Base-by-base conservation (phyloP, 2,797 vertebrate species). In the Chaenodraco wilsoni region DNA sequence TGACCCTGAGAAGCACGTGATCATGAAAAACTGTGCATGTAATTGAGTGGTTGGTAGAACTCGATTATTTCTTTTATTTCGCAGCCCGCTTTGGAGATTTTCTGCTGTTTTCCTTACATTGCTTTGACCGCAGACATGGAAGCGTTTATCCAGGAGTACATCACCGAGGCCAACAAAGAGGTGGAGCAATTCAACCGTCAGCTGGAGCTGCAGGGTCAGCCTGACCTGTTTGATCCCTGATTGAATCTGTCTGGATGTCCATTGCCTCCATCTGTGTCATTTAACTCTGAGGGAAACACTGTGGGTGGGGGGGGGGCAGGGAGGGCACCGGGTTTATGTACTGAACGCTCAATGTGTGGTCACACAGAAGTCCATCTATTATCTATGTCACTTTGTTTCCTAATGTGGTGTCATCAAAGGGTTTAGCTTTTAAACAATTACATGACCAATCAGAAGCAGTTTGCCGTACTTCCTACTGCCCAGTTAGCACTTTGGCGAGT, bases 161-260 rank as follows among this genome's bases (percentile, higher is more conserved):
- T 99, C 62, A 91, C 95, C 16, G 96, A 97, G 86, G 95, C 93
- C 86, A 98, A 99, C 94, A 91, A 94, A 74, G 96, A 98, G 78
- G 97, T 99, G 0, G 97, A 98, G 82, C 92, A 86, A 7, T 98
- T 97, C 92, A 99, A 99, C 93, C 91, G 78, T 13, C 96, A 98
- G 76, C 91, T 98, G 91, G 97, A 99, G 65, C 95, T 96, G 81
- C 96, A 96, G 87, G 94, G 91, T 3, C 94, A 96, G 70, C 93
- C 95, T 0, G 97, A 99, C 87, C 95, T 99, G 84, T 99, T 99
- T 67, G 97, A 97, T 80, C 92, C 88, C 0, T 93, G 92, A 87
- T 79, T 76, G 72, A 74, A 64, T 69, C 79, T 46, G 48, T 66
- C 27, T 65, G 76, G 78, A 81, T 15, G 74, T 86, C 76, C 72